Percentiles rank a stretch among this genome's conserved stretches.
phyloP scores from a whole-genome alignment of 2,113 vertebrate species.

The Strix aluco region DNA sequence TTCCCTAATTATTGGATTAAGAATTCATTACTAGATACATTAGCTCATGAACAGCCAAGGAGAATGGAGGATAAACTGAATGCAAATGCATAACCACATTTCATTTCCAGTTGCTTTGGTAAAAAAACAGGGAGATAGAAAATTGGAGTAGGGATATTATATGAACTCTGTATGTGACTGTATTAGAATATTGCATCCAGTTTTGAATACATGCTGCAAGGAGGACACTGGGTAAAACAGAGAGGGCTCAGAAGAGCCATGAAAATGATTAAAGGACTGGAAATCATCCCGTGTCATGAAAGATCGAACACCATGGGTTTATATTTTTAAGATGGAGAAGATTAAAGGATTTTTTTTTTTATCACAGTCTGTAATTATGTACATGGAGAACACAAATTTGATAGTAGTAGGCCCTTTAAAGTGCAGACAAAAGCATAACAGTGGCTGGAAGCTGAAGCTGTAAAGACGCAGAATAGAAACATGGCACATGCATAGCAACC shows the following conservation, averaged over 20 bases:
- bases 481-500: not conserved
- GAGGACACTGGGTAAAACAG: not conserved
- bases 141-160: not conserved
- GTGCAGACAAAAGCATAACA: not conserved
- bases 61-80: not conserved
- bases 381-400: not conserved
- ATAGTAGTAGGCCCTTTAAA: not conserved
- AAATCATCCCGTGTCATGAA: not conserved
- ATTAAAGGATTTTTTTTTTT: not conserved
- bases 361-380: not conserved
- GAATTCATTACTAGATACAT: not conserved
- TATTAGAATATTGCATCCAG: not conserved
- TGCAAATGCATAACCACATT: not conserved
- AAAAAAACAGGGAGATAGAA: not conserved
- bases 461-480: not conserved
- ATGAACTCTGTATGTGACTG: not conserved
- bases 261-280: not conserved
- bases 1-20: not conserved
- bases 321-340: constrained; percentile 17
- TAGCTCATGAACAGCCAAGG: not conserved
- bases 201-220: not conserved
- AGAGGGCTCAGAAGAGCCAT: not conserved
- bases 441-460: not conserved
- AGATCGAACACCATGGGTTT: not conserved
- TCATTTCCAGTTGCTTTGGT: not conserved